A percentile compares a stretch with the other conserved stretches of the same genome.
Conservation (phyloP, 1,140 invertebrate species). For the Brachionus calyciflorus region DNA sequence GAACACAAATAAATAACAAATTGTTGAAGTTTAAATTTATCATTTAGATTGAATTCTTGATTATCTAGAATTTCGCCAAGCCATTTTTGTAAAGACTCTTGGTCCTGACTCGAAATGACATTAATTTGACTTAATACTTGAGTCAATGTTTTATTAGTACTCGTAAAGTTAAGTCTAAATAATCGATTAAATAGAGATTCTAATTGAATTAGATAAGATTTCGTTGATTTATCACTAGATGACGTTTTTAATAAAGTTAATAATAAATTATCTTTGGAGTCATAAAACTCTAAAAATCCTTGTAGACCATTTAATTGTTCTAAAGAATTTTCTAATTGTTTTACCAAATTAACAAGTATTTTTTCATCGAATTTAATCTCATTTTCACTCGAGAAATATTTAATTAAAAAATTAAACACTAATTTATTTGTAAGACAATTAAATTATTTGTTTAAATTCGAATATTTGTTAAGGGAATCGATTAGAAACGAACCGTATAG, state of each 20-base stretch:
- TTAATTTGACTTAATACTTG: conserved; percentile 19
- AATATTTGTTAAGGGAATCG: neutral
- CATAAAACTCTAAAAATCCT: neutral
- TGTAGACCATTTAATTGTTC: neutral
- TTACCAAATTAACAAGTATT: neutral
- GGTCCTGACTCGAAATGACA: neutral
- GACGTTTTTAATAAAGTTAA: neutral
- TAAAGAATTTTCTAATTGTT: neutral
- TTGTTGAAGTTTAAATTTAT: conserved; percentile 33
- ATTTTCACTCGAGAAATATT: neutral
- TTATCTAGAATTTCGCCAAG: neutral
- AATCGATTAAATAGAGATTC: neutral
- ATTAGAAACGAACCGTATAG: neutral
- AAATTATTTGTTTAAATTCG: neutral
- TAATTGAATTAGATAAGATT: neutral
- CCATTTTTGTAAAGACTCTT: conserved; percentile 16
- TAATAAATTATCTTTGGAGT: neutral
- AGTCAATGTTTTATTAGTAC: neutral
- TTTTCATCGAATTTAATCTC: neutral
- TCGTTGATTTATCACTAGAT: neutral
- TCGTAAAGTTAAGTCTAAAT: neutral
- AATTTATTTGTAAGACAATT: neutral
- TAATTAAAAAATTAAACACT: neutral
- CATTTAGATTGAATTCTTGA: neutral
- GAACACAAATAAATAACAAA: neutral